Evolutionary conservation across 2,888 invertebrate genomes (phyloP).

Genomic region (Hirtodrosophila cameraria): DNA sequence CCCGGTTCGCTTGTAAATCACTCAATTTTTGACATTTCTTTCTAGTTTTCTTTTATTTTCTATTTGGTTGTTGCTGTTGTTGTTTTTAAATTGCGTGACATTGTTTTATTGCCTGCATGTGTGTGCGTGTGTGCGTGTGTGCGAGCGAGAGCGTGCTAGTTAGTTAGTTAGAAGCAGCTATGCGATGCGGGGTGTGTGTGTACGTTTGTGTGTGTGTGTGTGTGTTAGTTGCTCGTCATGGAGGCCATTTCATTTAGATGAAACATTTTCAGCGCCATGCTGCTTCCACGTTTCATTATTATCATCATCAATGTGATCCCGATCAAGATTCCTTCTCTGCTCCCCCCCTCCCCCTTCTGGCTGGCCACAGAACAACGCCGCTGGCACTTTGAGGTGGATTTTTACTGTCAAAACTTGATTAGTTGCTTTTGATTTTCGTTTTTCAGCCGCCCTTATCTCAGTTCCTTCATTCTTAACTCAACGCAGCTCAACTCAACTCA

Average conservation of each 20-base stretch:
- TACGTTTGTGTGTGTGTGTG: too few relatives aligned
- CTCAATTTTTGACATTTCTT: constrained; percentile 83
- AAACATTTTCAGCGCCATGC: constrained; percentile 50
- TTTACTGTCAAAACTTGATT: constrained; percentile 82
- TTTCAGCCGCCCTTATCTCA: constrained; percentile 25
- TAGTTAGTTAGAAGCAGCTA: too few relatives aligned
- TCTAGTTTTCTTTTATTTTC: constrained; percentile 5
- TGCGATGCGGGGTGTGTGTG: constrained; percentile 41
- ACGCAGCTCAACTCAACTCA: too few relatives aligned
- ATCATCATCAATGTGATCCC: constrained; percentile 31
- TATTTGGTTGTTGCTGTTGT: constrained; percentile 7
- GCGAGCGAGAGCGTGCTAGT: constrained; percentile 6
- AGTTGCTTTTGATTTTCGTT: constrained; percentile 71
- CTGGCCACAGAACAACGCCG: constrained; percentile 35
- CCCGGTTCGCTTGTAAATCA: constrained; percentile 81
- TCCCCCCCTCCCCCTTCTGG: not conserved
- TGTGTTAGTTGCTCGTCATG: constrained; percentile 48
- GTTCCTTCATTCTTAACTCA: constrained; percentile 8
- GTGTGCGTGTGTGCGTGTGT: constrained; percentile 39
- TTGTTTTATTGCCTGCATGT: constrained; percentile 83
- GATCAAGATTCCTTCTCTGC: not conserved
- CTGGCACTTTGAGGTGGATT: constrained; percentile 76
- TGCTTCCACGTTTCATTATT: constrained; percentile 12
- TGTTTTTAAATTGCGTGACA: constrained; percentile 84
- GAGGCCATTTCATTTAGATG: constrained; percentile 71